Evolutionary conservation across 1,140 invertebrate genomes (phyloP).

Genomic region (Apis mellifera): Amel_HAv3.1 CM009937.2:1592001-1592500

Average conservation of each 20-base stretch:
- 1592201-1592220: not conserved
- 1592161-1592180: constrained; percentile 15
- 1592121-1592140: not conserved
- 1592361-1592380: not conserved
- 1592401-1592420: not conserved
- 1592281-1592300: too few relatives aligned
- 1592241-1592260: not conserved
- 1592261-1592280: not conserved
- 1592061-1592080: not conserved
- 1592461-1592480: not conserved
- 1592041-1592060: too few relatives aligned
- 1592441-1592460: too few relatives aligned
- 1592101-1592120: not conserved
- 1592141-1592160: not conserved
- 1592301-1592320: too few relatives aligned
- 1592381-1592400: not conserved
- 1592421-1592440: not conserved
- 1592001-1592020: too few relatives aligned
- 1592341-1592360: not conserved
- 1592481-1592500: too few relatives aligned
- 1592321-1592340: not conserved
- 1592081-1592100: not conserved
- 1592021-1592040: too few relatives aligned
- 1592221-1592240: not conserved
- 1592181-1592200: constrained; percentile 20